Base-by-base conservation (phyloP, 23 tunicate species). In the Halocynthia roretzi region DNA sequence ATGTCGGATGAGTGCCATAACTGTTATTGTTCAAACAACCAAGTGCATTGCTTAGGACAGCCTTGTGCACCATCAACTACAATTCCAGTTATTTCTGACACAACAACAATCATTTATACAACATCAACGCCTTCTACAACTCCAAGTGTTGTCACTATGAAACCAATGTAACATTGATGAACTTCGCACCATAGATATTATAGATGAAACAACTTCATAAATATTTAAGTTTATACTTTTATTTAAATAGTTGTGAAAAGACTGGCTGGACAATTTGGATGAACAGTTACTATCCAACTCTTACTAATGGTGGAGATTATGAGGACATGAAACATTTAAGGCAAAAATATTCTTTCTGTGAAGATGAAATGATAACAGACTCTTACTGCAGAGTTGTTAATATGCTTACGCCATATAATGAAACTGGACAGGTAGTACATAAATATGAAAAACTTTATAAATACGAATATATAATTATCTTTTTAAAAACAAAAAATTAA, bases 251-350 rank as follows among this genome's bases (percentile, higher is more conserved):
- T 10, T 72, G 77, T 50, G 14, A 10, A 12, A 72, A 72, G 22
- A 6, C 44, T 76, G 80, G 54, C 20, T 76, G 80, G 80, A 76
- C 71, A 51, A 68, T n/a, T 48, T 76, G 80, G 80, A 76, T 76
- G 80, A 76, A 76, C 75, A 60, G 61, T 48, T 51, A 70, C 58
- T 50, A 50, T 19, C 82, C 82, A 78, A 78, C 80, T 67, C 50
- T 78, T 14, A 20, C 76, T 6, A 78, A 78, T 67, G 76, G 51
- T 18, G 82, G 82, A 50, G 82, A 78, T 67, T 67, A 44, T 11
- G 82, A 78, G 19, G 68, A 63, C 14, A 71, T 66, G 67, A 10
- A 31, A 14, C 15, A 52, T 68, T 31, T 78, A 14, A 51, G 82
- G 18, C 57, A 53, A 67, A 8, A 7, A 8, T 78, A 66, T 53